These are phyloP conservation scores for Ooceraea biroi DNA, from an alignment of 1,140 invertebrate genomes.

Conservation along the genomic window DNA sequence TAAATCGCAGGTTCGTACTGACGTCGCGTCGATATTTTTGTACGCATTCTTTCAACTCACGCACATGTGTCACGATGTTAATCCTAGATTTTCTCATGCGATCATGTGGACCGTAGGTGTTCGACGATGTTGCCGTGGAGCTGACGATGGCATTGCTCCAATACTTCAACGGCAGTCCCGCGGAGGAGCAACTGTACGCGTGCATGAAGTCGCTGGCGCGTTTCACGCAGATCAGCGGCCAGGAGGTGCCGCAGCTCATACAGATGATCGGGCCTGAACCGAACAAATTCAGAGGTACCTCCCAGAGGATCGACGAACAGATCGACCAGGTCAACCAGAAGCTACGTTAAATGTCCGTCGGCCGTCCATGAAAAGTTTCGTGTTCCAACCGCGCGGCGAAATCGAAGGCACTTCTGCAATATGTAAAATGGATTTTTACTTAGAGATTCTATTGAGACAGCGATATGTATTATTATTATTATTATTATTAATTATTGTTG, in stretches of 20 bases:
- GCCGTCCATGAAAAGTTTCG: neutral
- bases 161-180: slow-evolving; percentile 92
- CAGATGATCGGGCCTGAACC: slow-evolving; percentile 97
- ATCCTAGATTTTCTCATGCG: slow-evolving; percentile 4
- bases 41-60: neutral
- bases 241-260: slow-evolving; percentile 95
- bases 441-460: slow-evolving; percentile 64
- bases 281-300: slow-evolving; percentile 92
- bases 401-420: slow-evolving; percentile 30
- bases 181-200: slow-evolving; percentile 93
- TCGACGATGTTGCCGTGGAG: slow-evolving; percentile 97
- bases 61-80: neutral
- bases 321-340: slow-evolving; percentile 91
- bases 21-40: neutral
- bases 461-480: slow-evolving; percentile 37
- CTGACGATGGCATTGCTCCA: slow-evolving; percentile 96
- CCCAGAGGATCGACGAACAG: slow-evolving; percentile 92
- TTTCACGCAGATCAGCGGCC: slow-evolving; percentile 92
- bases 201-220: slow-evolving; percentile 92
- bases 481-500: slow-evolving; percentile 64
- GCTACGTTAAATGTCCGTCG: slow-evolving; percentile 82
- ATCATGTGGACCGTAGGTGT: slow-evolving; percentile 89
- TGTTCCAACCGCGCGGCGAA: slow-evolving; percentile 49
- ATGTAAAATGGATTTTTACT: slow-evolving; percentile 65
- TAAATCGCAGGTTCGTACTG: slow-evolving; percentile 2